Conservation (phyloP, 2,888 invertebrate genomes). For the Andrena camellia region DNA sequence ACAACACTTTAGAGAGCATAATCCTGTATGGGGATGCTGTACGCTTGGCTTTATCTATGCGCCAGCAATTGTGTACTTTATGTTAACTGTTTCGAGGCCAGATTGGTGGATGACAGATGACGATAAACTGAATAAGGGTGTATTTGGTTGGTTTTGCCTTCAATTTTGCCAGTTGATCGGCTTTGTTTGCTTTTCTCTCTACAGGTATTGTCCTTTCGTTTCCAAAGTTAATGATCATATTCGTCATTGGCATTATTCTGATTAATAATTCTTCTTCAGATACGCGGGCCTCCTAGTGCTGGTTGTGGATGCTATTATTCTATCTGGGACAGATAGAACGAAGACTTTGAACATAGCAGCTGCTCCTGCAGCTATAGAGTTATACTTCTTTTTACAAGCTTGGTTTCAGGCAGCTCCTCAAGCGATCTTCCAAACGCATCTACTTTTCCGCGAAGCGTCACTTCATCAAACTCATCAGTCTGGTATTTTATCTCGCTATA, state of each 20-base stretch:
- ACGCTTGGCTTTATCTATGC: slow-evolving; percentile 81
- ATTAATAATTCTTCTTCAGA: slow-evolving; percentile 84
- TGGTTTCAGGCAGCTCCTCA: slow-evolving; percentile 92
- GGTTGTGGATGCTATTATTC: slow-evolving; percentile 90
- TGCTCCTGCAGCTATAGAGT: slow-evolving; percentile 90
- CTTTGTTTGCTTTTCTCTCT: slow-evolving; percentile 82
- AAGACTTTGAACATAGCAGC: slow-evolving; percentile 88
- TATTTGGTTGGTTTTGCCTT: slow-evolving; percentile 78
- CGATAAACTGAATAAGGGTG: slow-evolving; percentile 78
- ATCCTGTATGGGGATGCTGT: slow-evolving; percentile 86
- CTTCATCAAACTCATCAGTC: slow-evolving; percentile 88
- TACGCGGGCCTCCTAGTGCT: slow-evolving; percentile 91
- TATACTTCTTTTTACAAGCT: slow-evolving; percentile 92
- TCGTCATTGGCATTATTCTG: background rate
- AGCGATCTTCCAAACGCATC: slow-evolving; percentile 88
- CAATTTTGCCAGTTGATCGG: slow-evolving; percentile 79
- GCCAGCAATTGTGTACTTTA: slow-evolving; percentile 82
- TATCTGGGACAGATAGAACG: slow-evolving; percentile 87
- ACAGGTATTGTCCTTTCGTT: slow-evolving; percentile 73
- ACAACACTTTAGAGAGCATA: slow-evolving; percentile 88
- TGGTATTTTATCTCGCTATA: slow-evolving; percentile 84
- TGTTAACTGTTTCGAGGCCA: slow-evolving; percentile 83
- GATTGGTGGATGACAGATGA: slow-evolving; percentile 84
- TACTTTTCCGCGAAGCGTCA: slow-evolving; percentile 88
- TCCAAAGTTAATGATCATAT: background rate